Percentiles rank a stretch among this genome's conserved stretches.
Conservation (phyloP, 2,888 invertebrate species). For the Leptinotarsa peninsularis region DNA sequence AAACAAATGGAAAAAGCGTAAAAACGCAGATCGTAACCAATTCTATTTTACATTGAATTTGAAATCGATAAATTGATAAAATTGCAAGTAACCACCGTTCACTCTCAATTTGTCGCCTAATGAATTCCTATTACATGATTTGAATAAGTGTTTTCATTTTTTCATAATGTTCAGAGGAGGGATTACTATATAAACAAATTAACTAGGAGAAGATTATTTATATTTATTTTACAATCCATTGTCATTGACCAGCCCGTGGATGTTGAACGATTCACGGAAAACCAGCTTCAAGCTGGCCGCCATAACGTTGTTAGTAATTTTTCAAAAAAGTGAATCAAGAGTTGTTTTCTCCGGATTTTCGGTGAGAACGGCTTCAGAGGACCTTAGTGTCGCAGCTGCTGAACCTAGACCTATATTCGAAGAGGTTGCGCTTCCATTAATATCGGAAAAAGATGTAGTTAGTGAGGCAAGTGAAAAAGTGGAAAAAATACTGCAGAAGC, state of each 20-base stretch:
- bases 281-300: conserved; percentile 26
- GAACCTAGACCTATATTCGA: conserved; percentile 54
- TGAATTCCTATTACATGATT: conserved; percentile 49
- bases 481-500: conserved; percentile 58
- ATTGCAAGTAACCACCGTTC: conserved; percentile 50
- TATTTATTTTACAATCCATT: background rate
- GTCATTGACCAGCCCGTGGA: conserved; percentile 21
- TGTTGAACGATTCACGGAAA: conserved; percentile 12
- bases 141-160: conserved; percentile 44
- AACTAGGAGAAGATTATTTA: conserved; percentile 18
- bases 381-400: conserved; percentile 53
- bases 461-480: conserved; percentile 57
- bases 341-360: conserved; percentile 31
- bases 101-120: conserved; percentile 51
- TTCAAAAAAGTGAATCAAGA: conserved; percentile 18
- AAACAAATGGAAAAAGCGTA: conserved; percentile 46
- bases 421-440: conserved; percentile 49
- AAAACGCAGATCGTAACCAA: conserved; percentile 35
- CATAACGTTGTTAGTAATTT: conserved; percentile 14
- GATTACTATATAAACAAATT: conserved; percentile 42
- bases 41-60: conserved; percentile 31
- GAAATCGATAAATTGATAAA: conserved; percentile 51
- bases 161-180: conserved; percentile 37
- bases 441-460: conserved; percentile 42
- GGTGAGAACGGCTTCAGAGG: conserved; percentile 34